Evolutionary conservation across 2,888 invertebrate species (phyloP).

Genomic region (Leptopterna dolabrata): DNA sequence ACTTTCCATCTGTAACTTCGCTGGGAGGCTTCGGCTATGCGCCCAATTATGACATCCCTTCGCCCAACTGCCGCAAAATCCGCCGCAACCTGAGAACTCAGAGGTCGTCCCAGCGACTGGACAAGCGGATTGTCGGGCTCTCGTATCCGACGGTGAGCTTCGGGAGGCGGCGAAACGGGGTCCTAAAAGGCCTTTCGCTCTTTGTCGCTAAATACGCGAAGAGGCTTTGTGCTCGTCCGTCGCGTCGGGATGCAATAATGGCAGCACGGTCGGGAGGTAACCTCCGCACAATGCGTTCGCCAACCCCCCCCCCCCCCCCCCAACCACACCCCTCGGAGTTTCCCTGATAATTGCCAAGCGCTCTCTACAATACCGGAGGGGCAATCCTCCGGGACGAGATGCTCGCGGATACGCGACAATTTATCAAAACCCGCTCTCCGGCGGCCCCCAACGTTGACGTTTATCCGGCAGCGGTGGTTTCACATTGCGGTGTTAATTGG

Average conservation of each 20-base stretch:
- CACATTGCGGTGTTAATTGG: slow-evolving; percentile 31
- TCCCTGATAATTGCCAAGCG: slow-evolving; percentile 26
- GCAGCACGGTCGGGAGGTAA: neutral
- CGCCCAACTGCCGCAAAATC: no score
- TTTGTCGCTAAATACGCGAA: neutral
- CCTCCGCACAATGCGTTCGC: neutral
- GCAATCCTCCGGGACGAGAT: neutral
- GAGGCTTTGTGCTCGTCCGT: neutral
- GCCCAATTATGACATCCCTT: no score
- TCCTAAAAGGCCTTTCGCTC: neutral
- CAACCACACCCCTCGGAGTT: neutral
- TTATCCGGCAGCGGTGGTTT: neutral
- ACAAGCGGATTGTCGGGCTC: no score
- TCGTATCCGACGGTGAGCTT: no score
- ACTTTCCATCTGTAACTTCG: no score
- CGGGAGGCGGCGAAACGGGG: neutral
- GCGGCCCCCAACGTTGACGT: neutral
- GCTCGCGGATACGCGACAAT: slow-evolving; percentile 37
- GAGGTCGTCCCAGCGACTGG: no score
- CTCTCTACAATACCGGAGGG: neutral
- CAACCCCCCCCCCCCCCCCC: neutral
- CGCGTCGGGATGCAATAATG: neutral
- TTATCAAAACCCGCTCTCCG: slow-evolving; percentile 32
- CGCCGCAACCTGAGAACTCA: no score
- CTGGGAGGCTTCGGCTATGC: no score